Base-by-base conservation (phyloP, 2,797 vertebrate species). In the Danio kyathit region DNA sequence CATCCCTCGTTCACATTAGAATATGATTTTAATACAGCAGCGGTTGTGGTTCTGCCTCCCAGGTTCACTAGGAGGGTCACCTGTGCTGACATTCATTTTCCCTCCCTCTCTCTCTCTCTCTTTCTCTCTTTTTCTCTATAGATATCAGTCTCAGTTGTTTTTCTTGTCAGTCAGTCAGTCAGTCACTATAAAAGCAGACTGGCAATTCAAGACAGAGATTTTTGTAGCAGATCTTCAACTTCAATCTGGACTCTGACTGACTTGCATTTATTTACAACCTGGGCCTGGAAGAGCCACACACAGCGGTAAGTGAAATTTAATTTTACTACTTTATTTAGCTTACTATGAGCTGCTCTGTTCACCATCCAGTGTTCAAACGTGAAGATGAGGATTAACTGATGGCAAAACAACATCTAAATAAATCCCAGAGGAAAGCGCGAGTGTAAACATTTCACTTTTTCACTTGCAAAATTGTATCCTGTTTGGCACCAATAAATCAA, bases 51-150 rank as follows among this genome's bases (percentile, higher is more conserved):
- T 86, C 82, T 84, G 75, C 93, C 84, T 94, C 94, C 91, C 89
- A 94, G 94, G 95, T 95, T 96, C 95, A 92, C 73, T 91, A 44
- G 86, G 87, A 94, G 95, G 95, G 94, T 80, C 93, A 90, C 90
- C 89, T 92, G 88, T 74, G 86, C 72, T 86, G 78, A 88, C 89
- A 89, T 88, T 89, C 81, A 86, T 90, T 66, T 78, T 19, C 77
- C 86, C 79, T 83, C 64, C 82, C 69, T 82, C 81, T 63, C 73
- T 64, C 65, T 83, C 73, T 64, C 65, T 83, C 61, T 5, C 21
- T 52, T 61, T 48, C 76, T 82, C 74, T 79, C 52, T 67, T 12
- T 75, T 74, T 54, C 70, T 69, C 82, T 78, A 16, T 77, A 56
- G 21, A 80, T 78, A 80, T 64, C 21, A 72, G 67, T 48, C 72